Evolutionary conservation across 2,113 vertebrate genomes (phyloP).

Genomic region (Myotis yumanensis): DNA sequence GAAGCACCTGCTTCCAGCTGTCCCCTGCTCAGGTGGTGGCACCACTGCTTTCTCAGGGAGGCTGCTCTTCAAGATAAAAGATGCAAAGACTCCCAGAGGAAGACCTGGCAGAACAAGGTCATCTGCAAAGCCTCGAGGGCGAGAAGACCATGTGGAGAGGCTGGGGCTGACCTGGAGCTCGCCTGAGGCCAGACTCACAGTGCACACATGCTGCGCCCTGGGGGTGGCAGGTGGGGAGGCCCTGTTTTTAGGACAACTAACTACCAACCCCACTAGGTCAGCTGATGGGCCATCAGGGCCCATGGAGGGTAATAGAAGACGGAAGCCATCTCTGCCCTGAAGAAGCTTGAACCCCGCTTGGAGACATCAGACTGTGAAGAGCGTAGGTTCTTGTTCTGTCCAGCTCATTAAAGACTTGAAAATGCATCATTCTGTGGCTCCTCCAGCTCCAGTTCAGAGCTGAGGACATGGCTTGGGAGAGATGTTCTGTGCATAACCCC

Average conservation of each 20-base stretch:
- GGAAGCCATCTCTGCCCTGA: no score
- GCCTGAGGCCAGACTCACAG: no score
- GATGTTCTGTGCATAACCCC: accelerated
- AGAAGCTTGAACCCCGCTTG: no score
- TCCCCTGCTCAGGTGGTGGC: accelerated
- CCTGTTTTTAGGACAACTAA: neutral
- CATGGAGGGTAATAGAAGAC: neutral
- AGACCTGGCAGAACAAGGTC: neutral
- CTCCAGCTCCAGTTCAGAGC: neutral
- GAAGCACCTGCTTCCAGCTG: neutral
- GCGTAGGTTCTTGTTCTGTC: neutral
- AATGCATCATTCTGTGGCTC: accelerated
- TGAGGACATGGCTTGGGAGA: neutral
- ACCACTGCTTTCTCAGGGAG: no score
- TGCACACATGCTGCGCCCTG: accelerated
- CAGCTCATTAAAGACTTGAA: neutral
- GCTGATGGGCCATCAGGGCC: neutral
- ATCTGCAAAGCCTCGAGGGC: accelerated
- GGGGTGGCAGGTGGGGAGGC: neutral
- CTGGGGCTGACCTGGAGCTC: accelerated
- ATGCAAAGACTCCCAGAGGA: neutral
- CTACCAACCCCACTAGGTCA: neutral
- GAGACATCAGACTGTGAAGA: neutral
- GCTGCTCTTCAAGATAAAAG: neutral
- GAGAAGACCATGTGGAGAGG: accelerated